Evolutionary conservation across 2,113 vertebrate genomes (phyloP), one percentile per base, ranked within the genome.

Genomic region (Pluvialis apricaria): DNA sequence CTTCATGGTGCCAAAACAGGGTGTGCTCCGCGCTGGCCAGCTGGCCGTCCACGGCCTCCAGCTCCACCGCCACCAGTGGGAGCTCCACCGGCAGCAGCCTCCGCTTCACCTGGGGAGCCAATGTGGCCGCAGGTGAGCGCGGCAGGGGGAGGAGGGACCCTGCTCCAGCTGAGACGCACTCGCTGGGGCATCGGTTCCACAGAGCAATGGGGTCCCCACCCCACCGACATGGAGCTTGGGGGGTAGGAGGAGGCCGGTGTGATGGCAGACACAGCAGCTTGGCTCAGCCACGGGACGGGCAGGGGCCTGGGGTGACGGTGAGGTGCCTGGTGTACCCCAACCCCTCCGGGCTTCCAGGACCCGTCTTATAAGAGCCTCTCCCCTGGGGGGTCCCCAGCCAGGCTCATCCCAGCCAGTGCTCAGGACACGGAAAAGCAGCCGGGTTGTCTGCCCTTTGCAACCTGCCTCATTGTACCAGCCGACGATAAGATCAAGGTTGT

Each of bases 401-500:
- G 51, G 13, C 24, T 29, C 32, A 47, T 65, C 36, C 19, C 7
- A 34, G 36, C 25, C 38, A 57, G 36, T 1, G 17, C 58, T 42
- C 9, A 16, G 54, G 22, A 4, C 9, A 9, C 2, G 7, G 26
- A 51, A 32, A n/a, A 84, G 44, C 80, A 61, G 25, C 16, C 1
- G 1, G 3, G 6, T 4, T 9, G 6, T 24, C 38, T 29, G n/a
- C 76, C 54, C 21, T 47, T 26, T 3, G 15, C 57, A 7, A 88
- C 97, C 42, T 91, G 97, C 98, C 98, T 98, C 95, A 2, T 99
- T 98, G 95, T 99, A 99, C 98, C 98, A 99, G 82, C 98, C 94
- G 2, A 98, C 98, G 5, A 98, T 98, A 69, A 98, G 98, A 10
- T 97, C 96, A 94, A 99, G 38, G 88, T 94, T 98, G 92, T 97